Percentiles rank a stretch among this genome's conserved stretches.
These are phyloP conservation scores for Parochlus steinenii DNA, from an alignment of 2,888 invertebrate genomes.

Conservation along the genomic window DNA sequence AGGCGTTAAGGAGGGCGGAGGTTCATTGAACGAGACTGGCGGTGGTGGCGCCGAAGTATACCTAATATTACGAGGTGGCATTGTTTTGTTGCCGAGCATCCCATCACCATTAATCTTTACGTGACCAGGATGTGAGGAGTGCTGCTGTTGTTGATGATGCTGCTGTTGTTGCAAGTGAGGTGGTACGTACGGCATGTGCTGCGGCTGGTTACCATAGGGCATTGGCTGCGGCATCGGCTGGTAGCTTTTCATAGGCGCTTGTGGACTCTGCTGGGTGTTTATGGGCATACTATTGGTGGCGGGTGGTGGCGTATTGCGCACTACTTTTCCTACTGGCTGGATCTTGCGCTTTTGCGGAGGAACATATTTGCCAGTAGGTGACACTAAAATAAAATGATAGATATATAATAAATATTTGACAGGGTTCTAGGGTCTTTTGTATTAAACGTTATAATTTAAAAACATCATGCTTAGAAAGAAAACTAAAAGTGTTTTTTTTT, in stretches of 20 bases:
- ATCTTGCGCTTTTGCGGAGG: constrained; percentile 68
- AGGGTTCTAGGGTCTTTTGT: too few species aligned
- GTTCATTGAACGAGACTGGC: constrained; percentile 12
- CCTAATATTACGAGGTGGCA: constrained; percentile 8
- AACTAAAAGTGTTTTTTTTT: too few species aligned
- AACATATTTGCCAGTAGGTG: constrained; percentile 59
- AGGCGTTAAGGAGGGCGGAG: neutral
- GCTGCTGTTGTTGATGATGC: constrained; percentile 19
- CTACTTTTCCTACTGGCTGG: constrained; percentile 53
- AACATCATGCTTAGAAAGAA: too few species aligned
- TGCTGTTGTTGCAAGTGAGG: constrained; percentile 19
- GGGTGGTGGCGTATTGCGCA: constrained; percentile 43
- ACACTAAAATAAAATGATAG: too few species aligned
- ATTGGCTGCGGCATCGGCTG: constrained; percentile 18
- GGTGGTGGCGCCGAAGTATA: constrained; percentile 8
- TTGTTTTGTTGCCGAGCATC: constrained; percentile 5
- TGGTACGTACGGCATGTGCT: constrained; percentile 17
- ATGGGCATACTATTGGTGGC: constrained; percentile 16
- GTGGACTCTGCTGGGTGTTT: constrained; percentile 14
- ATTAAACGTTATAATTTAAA: too few species aligned
- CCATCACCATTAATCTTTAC: constrained; percentile 10
- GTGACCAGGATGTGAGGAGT: constrained; percentile 8
- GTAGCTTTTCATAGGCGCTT: constrained; percentile 16
- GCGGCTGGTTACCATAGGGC: constrained; percentile 17
- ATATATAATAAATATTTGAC: too few species aligned